Conservation (phyloP, 2,888 invertebrate species). For the Meiosimyza platycephala region DNA sequence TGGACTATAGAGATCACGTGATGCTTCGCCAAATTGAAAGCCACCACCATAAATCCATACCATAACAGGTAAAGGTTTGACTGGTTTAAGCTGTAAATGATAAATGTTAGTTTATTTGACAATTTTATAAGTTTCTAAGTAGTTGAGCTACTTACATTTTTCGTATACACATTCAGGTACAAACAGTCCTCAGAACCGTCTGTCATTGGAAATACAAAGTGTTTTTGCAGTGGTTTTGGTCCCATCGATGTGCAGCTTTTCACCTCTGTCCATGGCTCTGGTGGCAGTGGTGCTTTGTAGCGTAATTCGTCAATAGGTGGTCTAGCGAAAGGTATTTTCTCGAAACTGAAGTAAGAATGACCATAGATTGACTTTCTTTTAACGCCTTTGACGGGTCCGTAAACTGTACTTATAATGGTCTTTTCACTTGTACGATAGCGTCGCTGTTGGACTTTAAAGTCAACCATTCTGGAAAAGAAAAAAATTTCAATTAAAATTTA, state of each 20-base stretch:
- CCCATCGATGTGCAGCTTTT: constrained; percentile 66
- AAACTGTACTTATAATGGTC: constrained; percentile 58
- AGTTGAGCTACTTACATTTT: constrained; percentile 56
- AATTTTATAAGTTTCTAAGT: neutral
- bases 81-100: constrained; percentile 56
- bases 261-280: constrained; percentile 67
- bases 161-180: constrained; percentile 69
- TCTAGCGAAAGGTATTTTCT: constrained; percentile 64
- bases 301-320: constrained; percentile 63
- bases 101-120: neutral
- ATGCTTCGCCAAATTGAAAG: constrained; percentile 68
- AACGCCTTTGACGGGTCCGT: constrained; percentile 65
- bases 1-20: constrained; percentile 66
- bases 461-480: constrained; percentile 55
- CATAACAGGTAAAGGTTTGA: constrained; percentile 66
- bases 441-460: constrained; percentile 60
- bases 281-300: constrained; percentile 67
- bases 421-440: constrained; percentile 57
- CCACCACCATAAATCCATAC: constrained; percentile 71
- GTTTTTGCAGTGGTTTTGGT: constrained; percentile 63
- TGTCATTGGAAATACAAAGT: constrained; percentile 64
- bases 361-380: constrained; percentile 64
- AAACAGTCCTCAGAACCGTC: constrained; percentile 71
- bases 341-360: constrained; percentile 63
- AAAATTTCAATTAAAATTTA: neutral